Conservation (phyloP, 1,140 invertebrate species). For the Hydropsyche tenuis region DNA sequence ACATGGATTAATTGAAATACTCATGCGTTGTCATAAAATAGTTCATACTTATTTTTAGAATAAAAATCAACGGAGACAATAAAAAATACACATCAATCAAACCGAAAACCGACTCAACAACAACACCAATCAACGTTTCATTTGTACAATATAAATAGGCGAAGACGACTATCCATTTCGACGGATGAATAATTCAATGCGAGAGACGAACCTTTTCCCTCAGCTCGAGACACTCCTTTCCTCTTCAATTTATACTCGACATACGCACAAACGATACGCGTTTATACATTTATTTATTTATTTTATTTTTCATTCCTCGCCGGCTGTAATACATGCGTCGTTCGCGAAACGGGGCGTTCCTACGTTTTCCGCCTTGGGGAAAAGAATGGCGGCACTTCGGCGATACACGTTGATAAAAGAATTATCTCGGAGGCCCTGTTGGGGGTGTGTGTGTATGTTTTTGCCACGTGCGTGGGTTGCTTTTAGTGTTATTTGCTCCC, state of each 20-base stretch:
- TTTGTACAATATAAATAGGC: slow-evolving; percentile 22
- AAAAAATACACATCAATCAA: slow-evolving; percentile 21
- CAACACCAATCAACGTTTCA: slow-evolving; percentile 21
- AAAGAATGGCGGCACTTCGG: slow-evolving; percentile 2
- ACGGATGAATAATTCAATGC: slow-evolving; percentile 12
- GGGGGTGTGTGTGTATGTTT: neutral
- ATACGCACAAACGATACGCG: too few species aligned
- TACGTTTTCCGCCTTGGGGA: too few species aligned
- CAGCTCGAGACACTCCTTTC: neutral
- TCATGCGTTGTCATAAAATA: too few species aligned
- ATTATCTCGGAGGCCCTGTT: neutral
- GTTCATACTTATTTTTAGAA: too few species aligned
- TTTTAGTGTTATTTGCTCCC: slow-evolving; percentile 26
- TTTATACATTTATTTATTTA: too few species aligned
- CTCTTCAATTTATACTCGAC: too few species aligned
- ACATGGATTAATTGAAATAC: too few species aligned
- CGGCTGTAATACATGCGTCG: too few species aligned
- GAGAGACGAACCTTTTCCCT: neutral
- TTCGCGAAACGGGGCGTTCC: too few species aligned
- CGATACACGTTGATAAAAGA: slow-evolving; percentile 28
- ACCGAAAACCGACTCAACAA: slow-evolving; percentile 4
- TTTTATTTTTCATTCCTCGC: too few species aligned
- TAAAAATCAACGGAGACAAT: too few species aligned
- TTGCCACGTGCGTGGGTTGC: neutral
- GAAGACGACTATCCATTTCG: slow-evolving; percentile 18